Conservation (phyloP, 2,113 vertebrate species). For the Bos taurus region DNA sequence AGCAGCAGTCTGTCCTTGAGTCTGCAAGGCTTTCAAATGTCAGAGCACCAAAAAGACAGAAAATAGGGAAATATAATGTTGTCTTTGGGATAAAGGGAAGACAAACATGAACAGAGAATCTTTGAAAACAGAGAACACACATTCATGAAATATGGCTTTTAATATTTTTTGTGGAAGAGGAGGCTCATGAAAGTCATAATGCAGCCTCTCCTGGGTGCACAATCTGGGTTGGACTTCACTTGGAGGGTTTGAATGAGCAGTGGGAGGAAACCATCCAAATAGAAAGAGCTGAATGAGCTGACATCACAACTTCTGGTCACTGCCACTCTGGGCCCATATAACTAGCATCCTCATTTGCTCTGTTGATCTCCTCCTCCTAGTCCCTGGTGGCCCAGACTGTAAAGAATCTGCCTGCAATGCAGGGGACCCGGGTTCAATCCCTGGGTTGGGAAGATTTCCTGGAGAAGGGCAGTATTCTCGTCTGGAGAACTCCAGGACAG, state of each 20-base stretch:
- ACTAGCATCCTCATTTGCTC: background rate
- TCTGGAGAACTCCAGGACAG: background rate
- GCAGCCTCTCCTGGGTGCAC: background rate
- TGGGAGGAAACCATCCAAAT: background rate
- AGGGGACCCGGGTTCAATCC: background rate
- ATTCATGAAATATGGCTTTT: background rate
- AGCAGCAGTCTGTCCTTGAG: background rate
- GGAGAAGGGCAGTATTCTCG: background rate
- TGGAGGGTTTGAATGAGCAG: background rate
- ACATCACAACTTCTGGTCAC: background rate
- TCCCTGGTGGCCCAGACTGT: background rate
- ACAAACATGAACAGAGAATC: background rate
- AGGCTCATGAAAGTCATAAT: background rate
- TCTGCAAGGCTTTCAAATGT: background rate
- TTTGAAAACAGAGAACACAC: background rate
- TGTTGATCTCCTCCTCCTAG: background rate
- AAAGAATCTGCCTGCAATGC: background rate
- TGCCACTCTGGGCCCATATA: background rate
- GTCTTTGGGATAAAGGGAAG: background rate
- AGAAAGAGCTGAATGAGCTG: background rate
- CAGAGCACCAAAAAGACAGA: background rate
- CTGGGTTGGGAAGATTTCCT: background rate
- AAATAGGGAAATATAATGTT: background rate
- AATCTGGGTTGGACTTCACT: background rate
- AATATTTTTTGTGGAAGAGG: background rate